These are phyloP conservation scores for Lucilia cuprina DNA, from an alignment of 1,140 invertebrate species.

Conservation along the genomic window DNA sequence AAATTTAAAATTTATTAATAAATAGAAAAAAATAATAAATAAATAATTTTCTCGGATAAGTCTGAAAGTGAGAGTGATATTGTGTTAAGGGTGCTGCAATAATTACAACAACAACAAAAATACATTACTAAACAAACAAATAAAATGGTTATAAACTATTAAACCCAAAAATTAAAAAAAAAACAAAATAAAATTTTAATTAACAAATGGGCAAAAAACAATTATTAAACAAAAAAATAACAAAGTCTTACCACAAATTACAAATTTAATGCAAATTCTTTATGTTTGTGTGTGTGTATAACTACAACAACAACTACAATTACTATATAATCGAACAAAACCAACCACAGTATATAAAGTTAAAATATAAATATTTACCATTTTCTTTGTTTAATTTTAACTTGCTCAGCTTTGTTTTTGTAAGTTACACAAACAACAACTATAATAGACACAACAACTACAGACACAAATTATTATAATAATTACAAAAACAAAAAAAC, in stretches of 20 bases:
- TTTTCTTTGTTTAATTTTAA: slow-evolving; percentile 16
- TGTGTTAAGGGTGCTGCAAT: slow-evolving; percentile 61
- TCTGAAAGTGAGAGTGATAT: slow-evolving; percentile 62
- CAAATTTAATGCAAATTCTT: background rate
- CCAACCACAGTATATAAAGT: slow-evolving; percentile 28
- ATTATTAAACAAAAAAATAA: background rate
- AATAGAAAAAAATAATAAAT: background rate
- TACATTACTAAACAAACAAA: background rate
- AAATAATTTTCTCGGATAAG: slow-evolving; percentile 58
- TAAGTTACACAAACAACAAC: background rate
- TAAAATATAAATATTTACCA: slow-evolving; percentile 17
- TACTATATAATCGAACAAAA: background rate
- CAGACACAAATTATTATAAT: background rate
- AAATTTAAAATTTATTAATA: no score
- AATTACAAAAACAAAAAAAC: slow-evolving; percentile 1
- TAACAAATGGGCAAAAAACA: slow-evolving; percentile 19
- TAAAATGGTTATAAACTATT: background rate
- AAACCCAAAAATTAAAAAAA: no score
- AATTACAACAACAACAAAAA: slow-evolving; percentile 29
- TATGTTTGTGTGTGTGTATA: no score
- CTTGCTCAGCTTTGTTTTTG: slow-evolving; percentile 28
- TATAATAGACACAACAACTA: slow-evolving; percentile 10
- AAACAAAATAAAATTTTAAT: background rate
- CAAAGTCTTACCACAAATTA: slow-evolving; percentile 10
- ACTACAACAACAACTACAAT: background rate